Evolutionary conservation across 2,888 invertebrate species (phyloP), one percentile per base, ranked within the genome.

Genomic region (Drosophila nigritarsus): DNA sequence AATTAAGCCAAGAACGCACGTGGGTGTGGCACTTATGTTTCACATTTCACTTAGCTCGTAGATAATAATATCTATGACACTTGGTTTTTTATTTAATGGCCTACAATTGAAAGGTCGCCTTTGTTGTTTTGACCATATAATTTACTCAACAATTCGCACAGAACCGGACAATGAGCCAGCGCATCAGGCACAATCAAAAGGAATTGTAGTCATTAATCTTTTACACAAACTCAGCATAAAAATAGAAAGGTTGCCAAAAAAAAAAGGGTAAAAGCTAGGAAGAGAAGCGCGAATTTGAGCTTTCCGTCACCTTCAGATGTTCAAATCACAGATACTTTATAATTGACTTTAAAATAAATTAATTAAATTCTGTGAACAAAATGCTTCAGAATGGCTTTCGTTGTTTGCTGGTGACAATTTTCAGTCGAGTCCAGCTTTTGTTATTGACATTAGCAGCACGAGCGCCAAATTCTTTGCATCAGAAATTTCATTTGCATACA

Each of bases 101-200:
- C 49, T 50, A 36, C 51, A 64, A 60, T 53, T 71, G 67, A 56
- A 42, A 30, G 2, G 3, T 20, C 65, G 6, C 34, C 65, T 69
- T 67, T 80, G 77, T 73, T 70, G 55, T 61, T 15, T 40, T 58
- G 53, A 40, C 69, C 70, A 60, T 89, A 87, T 84, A 76, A 84
- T 84, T 87, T 84, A 81, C 61, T 75, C 69, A 80, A 84, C 78
- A 81, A 87, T 78, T 88, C 65, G 54, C 42, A 40, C 45, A 42
- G 45, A 42, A 32, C 40, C 27, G 3, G 20, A 29, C 24, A 65
- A 42, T 29, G 13, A 49, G 54, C 32, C 6, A 30, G 0, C 24
- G 6, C n/a, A 27, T 45, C 36, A 9, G 13, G 32, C 20, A 48
- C 70, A 38, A 15, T 45, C 45, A 42, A 45, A 69, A 11, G 29